Conservation (phyloP, 1,140 invertebrate species). For the Nylanderia fulva region DNA sequence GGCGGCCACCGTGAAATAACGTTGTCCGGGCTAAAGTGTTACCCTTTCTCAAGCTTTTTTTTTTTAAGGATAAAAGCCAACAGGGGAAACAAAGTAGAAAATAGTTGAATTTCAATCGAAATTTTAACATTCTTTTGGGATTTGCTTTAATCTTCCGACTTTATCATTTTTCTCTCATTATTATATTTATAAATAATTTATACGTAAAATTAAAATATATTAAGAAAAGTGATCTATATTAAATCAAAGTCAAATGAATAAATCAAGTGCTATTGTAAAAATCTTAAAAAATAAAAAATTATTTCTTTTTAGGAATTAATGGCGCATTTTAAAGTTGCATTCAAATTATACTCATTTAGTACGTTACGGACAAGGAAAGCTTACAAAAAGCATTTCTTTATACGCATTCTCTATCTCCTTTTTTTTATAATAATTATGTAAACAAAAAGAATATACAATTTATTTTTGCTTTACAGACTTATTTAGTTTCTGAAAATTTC, state of each 20-base stretch:
- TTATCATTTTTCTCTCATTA: too few relatives aligned
- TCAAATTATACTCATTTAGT: not conserved
- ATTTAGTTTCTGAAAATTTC: constrained; percentile 24
- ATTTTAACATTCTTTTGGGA: not conserved
- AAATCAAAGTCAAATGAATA: not conserved
- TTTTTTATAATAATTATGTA: not conserved
- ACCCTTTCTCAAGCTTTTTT: not conserved
- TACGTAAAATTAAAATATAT: not conserved
- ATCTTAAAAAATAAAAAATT: too few relatives aligned
- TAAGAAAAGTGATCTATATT: not conserved
- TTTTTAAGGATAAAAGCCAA: not conserved
- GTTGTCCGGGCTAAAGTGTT: constrained; percentile 21
- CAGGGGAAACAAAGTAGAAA: not conserved
- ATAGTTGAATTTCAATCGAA: not conserved
- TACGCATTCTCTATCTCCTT: not conserved
- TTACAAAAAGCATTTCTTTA: constrained; percentile 20
- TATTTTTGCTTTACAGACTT: constrained; percentile 6
- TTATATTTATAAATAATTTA: constrained; percentile 1
- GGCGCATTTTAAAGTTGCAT: not conserved
- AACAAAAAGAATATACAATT: not conserved
- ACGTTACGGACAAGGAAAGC: not conserved
- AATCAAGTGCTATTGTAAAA: too few relatives aligned
- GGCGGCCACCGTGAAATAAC: constrained; percentile 47
- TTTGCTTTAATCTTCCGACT: not conserved
- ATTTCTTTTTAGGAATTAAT: too few relatives aligned